These are phyloP conservation scores for Leptestheria dahalacensis DNA, from an alignment of 1,140 invertebrate genomes.

Conservation along the genomic window DNA sequence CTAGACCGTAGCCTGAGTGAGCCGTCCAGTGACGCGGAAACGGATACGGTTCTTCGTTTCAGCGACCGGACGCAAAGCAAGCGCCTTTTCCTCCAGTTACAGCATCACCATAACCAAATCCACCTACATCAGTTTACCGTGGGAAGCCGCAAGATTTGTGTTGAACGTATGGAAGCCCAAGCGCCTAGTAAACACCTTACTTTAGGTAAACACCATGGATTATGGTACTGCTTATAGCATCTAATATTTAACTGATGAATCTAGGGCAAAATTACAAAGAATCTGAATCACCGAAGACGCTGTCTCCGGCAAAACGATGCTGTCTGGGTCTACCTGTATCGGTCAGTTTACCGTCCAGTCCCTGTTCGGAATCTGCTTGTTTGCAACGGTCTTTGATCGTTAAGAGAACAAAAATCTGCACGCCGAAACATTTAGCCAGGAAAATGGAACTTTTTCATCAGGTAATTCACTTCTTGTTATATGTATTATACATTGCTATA, in stretches of 20 bases:
- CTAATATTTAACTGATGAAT: not conserved
- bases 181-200: too few relatives aligned
- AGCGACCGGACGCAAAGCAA: not conserved
- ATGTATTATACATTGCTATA: not conserved
- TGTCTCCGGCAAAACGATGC: constrained; percentile 34
- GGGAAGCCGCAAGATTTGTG: not conserved
- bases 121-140: constrained; percentile 6
- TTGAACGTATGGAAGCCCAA: too few relatives aligned
- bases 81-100: constrained; percentile 6
- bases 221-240: not conserved
- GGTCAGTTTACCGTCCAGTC: constrained; percentile 38
- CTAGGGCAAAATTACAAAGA: not conserved
- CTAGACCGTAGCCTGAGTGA: constrained; percentile 43
- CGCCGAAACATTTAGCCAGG: constrained; percentile 8
- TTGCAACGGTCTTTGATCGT: constrained; percentile 35
- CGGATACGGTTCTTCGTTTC: not conserved
- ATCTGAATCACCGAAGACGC: not conserved
- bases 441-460: constrained; percentile 24
- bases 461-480: constrained; percentile 13
- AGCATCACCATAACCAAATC: constrained; percentile 15
- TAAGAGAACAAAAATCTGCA: constrained; percentile 19
- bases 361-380: constrained; percentile 37
- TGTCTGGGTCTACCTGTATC: constrained; percentile 33
- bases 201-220: not conserved
- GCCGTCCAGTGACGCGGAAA: constrained; percentile 32